Conservation (phyloP, 2,888 invertebrate species). For the Eupithecia inturbata region DNA sequence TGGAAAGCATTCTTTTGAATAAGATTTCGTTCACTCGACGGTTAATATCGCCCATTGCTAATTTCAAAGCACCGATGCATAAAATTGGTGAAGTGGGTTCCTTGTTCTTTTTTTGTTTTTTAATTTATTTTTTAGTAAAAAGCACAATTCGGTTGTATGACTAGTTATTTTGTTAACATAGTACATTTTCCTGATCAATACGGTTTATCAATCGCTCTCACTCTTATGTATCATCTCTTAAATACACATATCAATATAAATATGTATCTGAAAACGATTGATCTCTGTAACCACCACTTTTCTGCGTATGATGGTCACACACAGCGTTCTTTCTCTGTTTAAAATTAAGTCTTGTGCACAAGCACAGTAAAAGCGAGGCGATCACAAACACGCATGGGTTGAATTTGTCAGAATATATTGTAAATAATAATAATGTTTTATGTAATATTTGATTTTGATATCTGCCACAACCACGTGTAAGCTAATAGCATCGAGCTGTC, state of each 20-base stretch:
- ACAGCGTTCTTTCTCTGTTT: constrained; percentile 35
- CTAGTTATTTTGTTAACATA: constrained; percentile 28
- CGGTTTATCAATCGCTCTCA: constrained; percentile 38
- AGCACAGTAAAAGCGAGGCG: constrained; percentile 75
- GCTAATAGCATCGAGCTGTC: constrained; percentile 76
- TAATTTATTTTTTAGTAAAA: constrained; percentile 35
- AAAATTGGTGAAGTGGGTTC: neutral
- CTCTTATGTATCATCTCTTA: constrained; percentile 53
- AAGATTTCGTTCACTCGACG: neutral
- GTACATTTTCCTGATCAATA: constrained; percentile 42
- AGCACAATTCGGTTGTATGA: constrained; percentile 32
- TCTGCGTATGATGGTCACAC: constrained; percentile 63
- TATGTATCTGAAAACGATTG: constrained; percentile 66
- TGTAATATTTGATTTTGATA: constrained; percentile 77
- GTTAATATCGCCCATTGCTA: neutral
- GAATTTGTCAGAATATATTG: constrained; percentile 77
- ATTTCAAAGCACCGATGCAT: neutral
- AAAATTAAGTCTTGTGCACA: constrained; percentile 37
- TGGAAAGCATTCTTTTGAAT: neutral
- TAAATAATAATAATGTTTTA: constrained; percentile 78
- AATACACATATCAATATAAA: constrained; percentile 77
- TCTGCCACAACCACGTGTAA: constrained; percentile 79
- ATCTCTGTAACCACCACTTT: constrained; percentile 60
- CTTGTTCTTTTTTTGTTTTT: neutral
- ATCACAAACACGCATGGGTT: constrained; percentile 68